phyloP scores from a whole-genome alignment of 1,140 invertebrate genomes.

The Melanaphis sacchari region DNA sequence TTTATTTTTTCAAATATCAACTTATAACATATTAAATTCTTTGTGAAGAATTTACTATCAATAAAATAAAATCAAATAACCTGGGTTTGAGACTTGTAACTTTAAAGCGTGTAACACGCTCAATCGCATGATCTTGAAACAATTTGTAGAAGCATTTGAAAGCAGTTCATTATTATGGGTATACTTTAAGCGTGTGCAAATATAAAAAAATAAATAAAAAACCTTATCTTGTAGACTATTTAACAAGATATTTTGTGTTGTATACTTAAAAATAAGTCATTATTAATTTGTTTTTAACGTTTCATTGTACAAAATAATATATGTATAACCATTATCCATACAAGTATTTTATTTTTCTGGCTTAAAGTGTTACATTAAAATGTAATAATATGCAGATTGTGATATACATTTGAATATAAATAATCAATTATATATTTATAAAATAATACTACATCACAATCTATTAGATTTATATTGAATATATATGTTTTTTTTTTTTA shows the following conservation, averaged over 20 bases:
- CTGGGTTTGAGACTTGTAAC: neutral
- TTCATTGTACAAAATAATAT: neutral
- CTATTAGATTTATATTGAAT: neutral
- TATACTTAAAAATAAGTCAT: neutral
- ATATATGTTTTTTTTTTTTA: neutral
- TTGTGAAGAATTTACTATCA: neutral
- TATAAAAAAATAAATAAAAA: neutral
- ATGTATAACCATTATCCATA: neutral
- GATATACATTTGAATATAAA: neutral
- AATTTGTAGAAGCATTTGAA: neutral
- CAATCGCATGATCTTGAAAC: slow-evolving; percentile 3
- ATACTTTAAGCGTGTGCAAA: neutral
- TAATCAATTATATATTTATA: neutral
- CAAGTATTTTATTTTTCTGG: neutral
- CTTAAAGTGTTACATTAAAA: neutral
- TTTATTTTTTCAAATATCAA: neutral
- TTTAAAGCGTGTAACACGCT: neutral
- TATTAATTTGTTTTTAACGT: slow-evolving; percentile 18
- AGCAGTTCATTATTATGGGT: neutral
- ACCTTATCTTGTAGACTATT: neutral
- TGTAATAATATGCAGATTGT: neutral
- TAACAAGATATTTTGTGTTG: neutral
- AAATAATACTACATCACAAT: neutral
- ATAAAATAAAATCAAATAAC: slow-evolving; percentile 12
- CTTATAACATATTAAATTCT: neutral